Percentiles rank a stretch among this genome's conserved stretches.
phyloP scores from a whole-genome alignment of 2,888 invertebrate genomes.

The Mongoloraphidia duomilia region DNA sequence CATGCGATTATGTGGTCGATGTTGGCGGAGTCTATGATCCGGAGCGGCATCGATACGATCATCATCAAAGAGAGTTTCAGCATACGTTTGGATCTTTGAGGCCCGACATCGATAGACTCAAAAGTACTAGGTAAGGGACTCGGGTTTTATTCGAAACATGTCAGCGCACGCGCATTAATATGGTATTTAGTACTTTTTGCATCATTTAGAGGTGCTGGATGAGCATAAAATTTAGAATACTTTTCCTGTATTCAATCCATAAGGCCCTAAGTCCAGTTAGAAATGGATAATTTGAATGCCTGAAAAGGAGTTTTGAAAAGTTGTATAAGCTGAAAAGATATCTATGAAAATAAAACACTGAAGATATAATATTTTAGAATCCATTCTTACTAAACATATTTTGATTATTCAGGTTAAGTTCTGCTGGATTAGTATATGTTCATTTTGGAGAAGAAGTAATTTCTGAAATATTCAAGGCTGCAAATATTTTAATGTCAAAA shows the following conservation, averaged over 20 bases:
- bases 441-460: slow-evolving; percentile 78
- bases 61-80: slow-evolving; percentile 74
- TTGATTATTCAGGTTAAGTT: slow-evolving; percentile 59
- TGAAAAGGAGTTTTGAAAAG: too few species aligned
- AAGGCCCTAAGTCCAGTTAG: too few species aligned
- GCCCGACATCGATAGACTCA: slow-evolving; percentile 30
- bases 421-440: slow-evolving; percentile 84
- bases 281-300: too few species aligned
- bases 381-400: not conserved
- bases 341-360: too few species aligned
- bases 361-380: too few species aligned
- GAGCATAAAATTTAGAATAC: too few species aligned
- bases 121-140: not conserved
- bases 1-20: slow-evolving; percentile 90
- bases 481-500: slow-evolving; percentile 30
- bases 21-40: slow-evolving; percentile 82
- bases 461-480: slow-evolving; percentile 34
- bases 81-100: slow-evolving; percentile 49
- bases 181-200: too few species aligned
- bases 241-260: too few species aligned
- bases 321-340: too few species aligned
- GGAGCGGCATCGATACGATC: slow-evolving; percentile 67
- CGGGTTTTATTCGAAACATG: too few species aligned
- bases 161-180: too few species aligned
- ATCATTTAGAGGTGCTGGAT: too few species aligned